Evolutionary conservation across 53 echinoderm and acorn worm genomes (phyloP).

Genomic region (Holothuria scabra): DNA sequence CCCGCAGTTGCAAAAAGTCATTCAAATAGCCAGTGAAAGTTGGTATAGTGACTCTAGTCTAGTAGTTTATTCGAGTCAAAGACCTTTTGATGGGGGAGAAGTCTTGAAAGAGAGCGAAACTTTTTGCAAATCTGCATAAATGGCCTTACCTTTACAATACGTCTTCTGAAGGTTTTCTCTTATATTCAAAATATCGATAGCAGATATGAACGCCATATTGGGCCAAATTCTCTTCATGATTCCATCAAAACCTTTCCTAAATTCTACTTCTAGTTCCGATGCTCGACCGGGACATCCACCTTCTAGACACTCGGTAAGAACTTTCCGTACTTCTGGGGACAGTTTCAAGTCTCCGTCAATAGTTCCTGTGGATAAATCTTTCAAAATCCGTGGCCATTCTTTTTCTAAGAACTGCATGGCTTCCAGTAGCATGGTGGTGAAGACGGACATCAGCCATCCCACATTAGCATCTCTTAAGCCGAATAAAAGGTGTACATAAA

Average conservation of each 20-base stretch:
- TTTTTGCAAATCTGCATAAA: too few species aligned
- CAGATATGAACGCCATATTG: neutral
- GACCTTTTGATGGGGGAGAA: too few species aligned
- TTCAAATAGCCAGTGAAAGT: too few species aligned
- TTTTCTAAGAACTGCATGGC: conserved; percentile 5
- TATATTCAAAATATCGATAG: conserved; percentile 1
- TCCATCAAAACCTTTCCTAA: conserved; percentile 21
- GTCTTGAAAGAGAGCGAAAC: too few species aligned
- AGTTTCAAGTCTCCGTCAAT: neutral
- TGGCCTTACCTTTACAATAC: conserved; percentile 6
- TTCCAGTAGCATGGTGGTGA: conserved; percentile 10
- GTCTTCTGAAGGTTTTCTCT: neutral
- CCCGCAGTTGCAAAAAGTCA: too few species aligned
- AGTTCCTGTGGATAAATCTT: conserved; percentile 13
- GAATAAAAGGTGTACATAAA: conserved; percentile 9
- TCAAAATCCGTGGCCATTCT: conserved; percentile 7
- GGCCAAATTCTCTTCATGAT: conserved; percentile 2
- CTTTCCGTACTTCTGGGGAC: conserved; percentile 1
- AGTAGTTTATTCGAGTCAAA: too few species aligned
- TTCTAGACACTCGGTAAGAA: neutral
- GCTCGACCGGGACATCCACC: conserved; percentile 1
- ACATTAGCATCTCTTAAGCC: neutral
- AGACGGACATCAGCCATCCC: neutral
- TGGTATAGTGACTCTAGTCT: too few species aligned
- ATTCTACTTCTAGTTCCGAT: neutral